Evolutionary conservation across 2,888 invertebrate species (phyloP), one percentile per base, ranked within the genome.

Genomic region (Nemapogon koenigi): DNA sequence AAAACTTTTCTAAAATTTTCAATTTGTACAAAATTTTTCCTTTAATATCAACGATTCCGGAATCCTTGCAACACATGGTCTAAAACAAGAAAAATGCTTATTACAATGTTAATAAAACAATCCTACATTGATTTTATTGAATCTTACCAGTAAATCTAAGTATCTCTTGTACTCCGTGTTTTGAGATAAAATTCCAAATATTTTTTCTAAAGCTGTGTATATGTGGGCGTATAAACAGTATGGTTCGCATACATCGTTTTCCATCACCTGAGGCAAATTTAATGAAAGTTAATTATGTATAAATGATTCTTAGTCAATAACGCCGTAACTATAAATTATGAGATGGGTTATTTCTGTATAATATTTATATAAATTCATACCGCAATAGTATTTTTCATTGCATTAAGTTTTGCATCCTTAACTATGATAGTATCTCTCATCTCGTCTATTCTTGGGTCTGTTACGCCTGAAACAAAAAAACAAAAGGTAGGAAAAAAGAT

Each of bases 181-280:
- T 54, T 76, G 71, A 39, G 66, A 64, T 31, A 78, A 50, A 13
- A 57, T 56, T 15, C 49, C 68, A 52, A 69, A 72, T 52, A 78
- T 76, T 55, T 73, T 73, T 46, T 66, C 76, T 35, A 78, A 45
- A n/a, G 73, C 72, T 14, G 78, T 78, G 41, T 69, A 70, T 41
- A 78, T 73, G 42, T 75, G 64, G 8, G 75, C 78, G 48, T 78
- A 78, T 32, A 76, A 58, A 33, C 67, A 72, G 44, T 73, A 78
- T 1, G 78, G 78, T 46, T 76, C 76, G 42, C 70, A 72, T 3
- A 72, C 55, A 48, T 78, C 76, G 40, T 67, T 76, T 51, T 76
- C 76, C 63, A 78, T 57, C 2, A 73, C 71, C 78, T 78, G 48
- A 28, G 46, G 51, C 15, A 37, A 15, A 15, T 28, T 31, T 31